phyloP scores from a whole-genome alignment of 2,888 invertebrate species.

The Temnothorax unifasciatus region DNA sequence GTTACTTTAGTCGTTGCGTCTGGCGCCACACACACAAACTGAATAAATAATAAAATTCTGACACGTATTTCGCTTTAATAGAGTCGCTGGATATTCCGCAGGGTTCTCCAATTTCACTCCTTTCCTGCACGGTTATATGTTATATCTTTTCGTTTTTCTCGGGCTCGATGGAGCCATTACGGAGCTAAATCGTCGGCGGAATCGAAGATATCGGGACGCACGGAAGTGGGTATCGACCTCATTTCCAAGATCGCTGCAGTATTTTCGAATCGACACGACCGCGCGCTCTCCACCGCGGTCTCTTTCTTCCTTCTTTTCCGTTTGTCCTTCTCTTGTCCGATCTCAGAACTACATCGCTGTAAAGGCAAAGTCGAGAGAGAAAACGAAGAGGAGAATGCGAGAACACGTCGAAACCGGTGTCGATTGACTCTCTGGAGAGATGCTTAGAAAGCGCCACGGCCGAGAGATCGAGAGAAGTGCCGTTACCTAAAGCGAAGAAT shows the following conservation, averaged over 20 bases:
- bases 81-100: slow-evolving; percentile 40
- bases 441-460: slow-evolving; percentile 58
- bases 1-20: slow-evolving; percentile 6
- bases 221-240: slow-evolving; percentile 68
- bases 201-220: slow-evolving; percentile 62
- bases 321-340: slow-evolving; percentile 33
- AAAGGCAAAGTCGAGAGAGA: slow-evolving; percentile 5
- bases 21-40: slow-evolving; percentile 39
- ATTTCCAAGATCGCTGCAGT: slow-evolving; percentile 69
- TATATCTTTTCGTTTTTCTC: slow-evolving; percentile 50
- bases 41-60: slow-evolving; percentile 46
- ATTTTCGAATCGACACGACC: slow-evolving; percentile 69
- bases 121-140: slow-evolving; percentile 63
- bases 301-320: slow-evolving; percentile 37
- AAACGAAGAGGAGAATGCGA: slow-evolving; percentile 52
- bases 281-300: neutral
- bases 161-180: slow-evolving; percentile 52
- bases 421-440: slow-evolving; percentile 58
- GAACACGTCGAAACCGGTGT: slow-evolving; percentile 59
- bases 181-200: slow-evolving; percentile 66
- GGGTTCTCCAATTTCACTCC: slow-evolving; percentile 64
- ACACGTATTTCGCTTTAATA: slow-evolving; percentile 56
- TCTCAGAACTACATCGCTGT: slow-evolving; percentile 17
- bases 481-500: slow-evolving; percentile 18
- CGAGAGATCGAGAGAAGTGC: slow-evolving; percentile 61